A percentile compares a stretch with the other conserved stretches of the same genome.
phyloP scores from a whole-genome alignment of 1,140 invertebrate species.

The Bursaphelenchus mucronatus region DNA sequence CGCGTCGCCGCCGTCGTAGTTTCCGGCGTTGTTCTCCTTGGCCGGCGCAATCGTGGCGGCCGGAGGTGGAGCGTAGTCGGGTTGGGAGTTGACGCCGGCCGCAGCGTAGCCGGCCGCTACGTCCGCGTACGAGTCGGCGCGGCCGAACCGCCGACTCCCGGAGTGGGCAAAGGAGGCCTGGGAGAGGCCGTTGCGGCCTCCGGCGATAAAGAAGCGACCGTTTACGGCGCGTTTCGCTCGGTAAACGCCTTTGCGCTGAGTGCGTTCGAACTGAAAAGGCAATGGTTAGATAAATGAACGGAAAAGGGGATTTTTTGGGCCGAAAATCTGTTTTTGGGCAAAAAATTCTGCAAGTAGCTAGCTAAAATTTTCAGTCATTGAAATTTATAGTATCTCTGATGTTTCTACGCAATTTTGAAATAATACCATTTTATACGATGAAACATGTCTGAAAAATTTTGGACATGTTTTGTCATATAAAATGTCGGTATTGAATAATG shows the following conservation, averaged over 20 bases:
- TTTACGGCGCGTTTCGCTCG: slow-evolving; percentile 2
- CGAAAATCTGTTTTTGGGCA: neutral
- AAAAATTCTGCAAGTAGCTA: too few species aligned
- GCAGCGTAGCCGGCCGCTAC: slow-evolving; percentile 9
- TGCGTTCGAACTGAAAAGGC: slow-evolving; percentile 14
- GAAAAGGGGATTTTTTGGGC: neutral
- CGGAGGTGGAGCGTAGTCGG: neutral
- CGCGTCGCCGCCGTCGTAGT: neutral
- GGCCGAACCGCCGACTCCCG: slow-evolving; percentile 4
- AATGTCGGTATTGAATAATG: too few species aligned
- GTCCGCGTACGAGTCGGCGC: neutral
- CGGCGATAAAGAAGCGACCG: neutral
- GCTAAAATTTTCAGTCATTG: too few species aligned
- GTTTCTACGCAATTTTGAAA: neutral
- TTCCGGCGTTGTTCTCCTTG: neutral
- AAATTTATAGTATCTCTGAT: neutral
- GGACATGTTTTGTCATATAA: too few species aligned
- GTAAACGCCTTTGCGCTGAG: neutral
- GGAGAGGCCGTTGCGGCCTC: neutral
- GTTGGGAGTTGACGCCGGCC: slow-evolving; percentile 9
- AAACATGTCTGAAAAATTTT: neutral
- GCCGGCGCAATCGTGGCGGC: neutral
- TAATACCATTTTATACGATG: neutral
- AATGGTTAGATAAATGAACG: neutral
- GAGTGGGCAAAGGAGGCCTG: slow-evolving; percentile 11